A percentile compares a stretch with the other conserved stretches of the same genome.
Evolutionary conservation across 2,113 vertebrate genomes (phyloP).

Genomic region (Struthidea cinerea): DNA sequence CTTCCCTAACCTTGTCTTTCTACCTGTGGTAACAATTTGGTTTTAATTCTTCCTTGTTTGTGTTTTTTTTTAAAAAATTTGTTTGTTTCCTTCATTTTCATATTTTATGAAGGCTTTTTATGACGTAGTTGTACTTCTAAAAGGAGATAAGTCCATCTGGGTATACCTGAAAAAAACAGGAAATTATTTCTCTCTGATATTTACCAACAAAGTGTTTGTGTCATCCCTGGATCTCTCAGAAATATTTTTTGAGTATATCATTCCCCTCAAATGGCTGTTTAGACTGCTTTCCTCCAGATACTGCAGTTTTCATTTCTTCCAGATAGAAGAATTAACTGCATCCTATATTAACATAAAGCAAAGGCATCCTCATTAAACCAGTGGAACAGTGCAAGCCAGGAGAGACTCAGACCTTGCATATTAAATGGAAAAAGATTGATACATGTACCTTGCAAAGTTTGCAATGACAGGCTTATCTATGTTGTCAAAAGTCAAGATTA

Average conservation of each 20-base stretch:
- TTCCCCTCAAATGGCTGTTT: neutral
- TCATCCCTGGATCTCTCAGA: neutral
- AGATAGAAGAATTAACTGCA: neutral
- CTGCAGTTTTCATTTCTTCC: neutral
- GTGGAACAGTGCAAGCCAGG: neutral
- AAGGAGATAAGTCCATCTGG: neutral
- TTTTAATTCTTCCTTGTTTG: neutral
- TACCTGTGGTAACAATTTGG: neutral
- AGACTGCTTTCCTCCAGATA: neutral
- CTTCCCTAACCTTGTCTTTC: neutral
- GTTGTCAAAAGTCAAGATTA: neutral
- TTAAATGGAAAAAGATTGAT: neutral
- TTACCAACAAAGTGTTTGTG: neutral
- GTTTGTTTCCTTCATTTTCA: neutral
- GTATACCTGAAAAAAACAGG: neutral
- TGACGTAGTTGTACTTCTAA: neutral
- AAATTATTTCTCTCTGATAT: neutral
- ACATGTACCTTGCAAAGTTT: neutral
- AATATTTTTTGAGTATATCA: neutral
- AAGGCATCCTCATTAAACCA: neutral
- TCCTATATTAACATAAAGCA: neutral
- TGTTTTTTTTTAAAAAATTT: neutral
- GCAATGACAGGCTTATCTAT: neutral
- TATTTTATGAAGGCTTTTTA: neutral
- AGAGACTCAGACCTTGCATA: neutral